These are phyloP conservation scores for Myodes glareolus DNA, from an alignment of 2,113 vertebrate species.

Conservation along the genomic window DNA sequence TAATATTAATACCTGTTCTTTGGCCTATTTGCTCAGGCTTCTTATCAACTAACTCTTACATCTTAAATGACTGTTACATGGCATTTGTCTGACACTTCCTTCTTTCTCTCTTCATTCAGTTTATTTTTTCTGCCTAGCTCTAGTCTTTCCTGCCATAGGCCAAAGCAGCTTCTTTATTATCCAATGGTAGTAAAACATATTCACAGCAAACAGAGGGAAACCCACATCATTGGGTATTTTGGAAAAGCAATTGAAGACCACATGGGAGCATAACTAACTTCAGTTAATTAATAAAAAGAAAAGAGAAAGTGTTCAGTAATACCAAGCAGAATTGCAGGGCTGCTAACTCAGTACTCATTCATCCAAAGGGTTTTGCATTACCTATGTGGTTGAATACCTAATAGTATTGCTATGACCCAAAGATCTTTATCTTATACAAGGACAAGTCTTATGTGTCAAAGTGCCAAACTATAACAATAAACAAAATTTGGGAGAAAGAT, in stretches of 20 bases:
- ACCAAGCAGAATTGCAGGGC: not conserved
- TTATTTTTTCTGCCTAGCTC: too few relatives aligned
- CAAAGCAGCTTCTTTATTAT: too few relatives aligned
- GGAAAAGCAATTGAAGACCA: not conserved
- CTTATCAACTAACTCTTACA: too few relatives aligned
- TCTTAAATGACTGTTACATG: too few relatives aligned
- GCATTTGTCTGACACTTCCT: too few relatives aligned
- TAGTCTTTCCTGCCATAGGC: too few relatives aligned
- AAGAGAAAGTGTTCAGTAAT: not conserved
- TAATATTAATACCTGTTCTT: too few relatives aligned
- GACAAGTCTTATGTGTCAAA: not conserved
- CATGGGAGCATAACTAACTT: not conserved
- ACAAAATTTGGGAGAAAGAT: not conserved
- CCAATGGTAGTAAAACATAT: too few relatives aligned
- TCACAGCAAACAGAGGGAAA: too few relatives aligned
- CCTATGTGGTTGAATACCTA: not conserved
- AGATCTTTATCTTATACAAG: not conserved
- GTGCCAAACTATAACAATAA: not conserved
- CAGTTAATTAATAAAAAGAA: not conserved
- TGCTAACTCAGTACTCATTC: not conserved
- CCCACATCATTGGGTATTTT: not conserved
- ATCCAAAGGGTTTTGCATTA: not conserved
- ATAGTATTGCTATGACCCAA: not conserved
- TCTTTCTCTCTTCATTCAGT: too few relatives aligned
- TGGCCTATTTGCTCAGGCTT: too few relatives aligned